phyloP scores from a whole-genome alignment of 2,888 invertebrate genomes.

The Hoplodrina blanda region DNA sequence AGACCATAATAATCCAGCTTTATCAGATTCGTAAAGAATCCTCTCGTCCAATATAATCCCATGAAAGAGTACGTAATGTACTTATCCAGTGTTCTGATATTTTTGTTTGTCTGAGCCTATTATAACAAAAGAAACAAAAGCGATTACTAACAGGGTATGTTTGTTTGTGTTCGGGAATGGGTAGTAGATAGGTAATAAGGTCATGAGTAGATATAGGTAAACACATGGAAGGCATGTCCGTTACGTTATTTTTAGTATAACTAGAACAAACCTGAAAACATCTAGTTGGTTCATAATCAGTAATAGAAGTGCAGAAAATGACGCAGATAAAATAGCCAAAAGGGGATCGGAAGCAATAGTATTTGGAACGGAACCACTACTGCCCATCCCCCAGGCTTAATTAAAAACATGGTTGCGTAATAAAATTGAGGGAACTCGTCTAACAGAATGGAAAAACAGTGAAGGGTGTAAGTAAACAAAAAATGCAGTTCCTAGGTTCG shows the following conservation, averaged over 20 bases:
- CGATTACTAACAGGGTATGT: not conserved
- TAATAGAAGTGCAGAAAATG: not conserved
- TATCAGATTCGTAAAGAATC: not conserved
- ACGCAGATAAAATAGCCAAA: too few species aligned
- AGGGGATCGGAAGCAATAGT: too few species aligned
- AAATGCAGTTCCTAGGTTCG: too few species aligned
- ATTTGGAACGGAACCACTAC: too few species aligned
- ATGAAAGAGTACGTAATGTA: not conserved
- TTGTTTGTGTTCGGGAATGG: constrained; percentile 6
- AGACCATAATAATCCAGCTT: constrained; percentile 4
- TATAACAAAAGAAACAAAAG: constrained; percentile 21
- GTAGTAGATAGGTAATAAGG: constrained; percentile 11
- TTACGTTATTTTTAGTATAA: not conserved
- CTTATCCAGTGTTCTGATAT: constrained; percentile 2
- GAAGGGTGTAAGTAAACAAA: too few species aligned
- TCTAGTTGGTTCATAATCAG: not conserved
- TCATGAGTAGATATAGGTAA: not conserved
- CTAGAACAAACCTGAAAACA: not conserved
- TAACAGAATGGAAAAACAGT: too few species aligned
- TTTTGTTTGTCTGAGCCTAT: not conserved
- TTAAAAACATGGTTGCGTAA: too few species aligned
- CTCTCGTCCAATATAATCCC: constrained; percentile 14
- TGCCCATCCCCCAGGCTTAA: too few species aligned
- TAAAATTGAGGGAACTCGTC: too few species aligned
- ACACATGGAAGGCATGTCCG: not conserved